Evolutionary conservation across 2,113 vertebrate species (phyloP), one percentile per base, ranked within the genome.

Genomic region (Poeciliopsis retropinna): DNA sequence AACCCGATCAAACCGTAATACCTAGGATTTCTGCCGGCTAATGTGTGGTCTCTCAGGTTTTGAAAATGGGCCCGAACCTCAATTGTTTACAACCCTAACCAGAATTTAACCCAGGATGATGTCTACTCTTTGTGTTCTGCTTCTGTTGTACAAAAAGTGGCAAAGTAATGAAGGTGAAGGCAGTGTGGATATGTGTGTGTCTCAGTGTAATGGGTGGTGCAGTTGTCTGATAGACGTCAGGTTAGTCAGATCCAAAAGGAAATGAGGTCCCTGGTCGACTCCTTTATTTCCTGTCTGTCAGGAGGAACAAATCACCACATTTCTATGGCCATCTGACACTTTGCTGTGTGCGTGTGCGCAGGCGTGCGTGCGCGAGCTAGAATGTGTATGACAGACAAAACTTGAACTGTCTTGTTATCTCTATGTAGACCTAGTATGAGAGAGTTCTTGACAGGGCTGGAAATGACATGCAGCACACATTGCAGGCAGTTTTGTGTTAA

Each of bases 281-380:
- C 78, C 82, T 83, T 80, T 82, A 89, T 92, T 92, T 90, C 84
- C 86, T 89, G 83, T 88, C 86, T 86, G 91, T 90, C 92, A 91
- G 72, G 62, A 70, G 74, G 73, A 88, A 88, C 79, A 83, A 87
- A 92, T 91, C 80, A 85, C 78, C 74, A 68, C 64, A 70, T 76
- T 76, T 80, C 77, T 71, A 78, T 68, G 66, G 71, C 75, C 60
- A 67, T 22, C 78, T 85, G 84, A 84, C 81, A 88, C 80, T 87
- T 60, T 64, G 60, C 12, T 4, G 67, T 47, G 32, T 74, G 31
- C 28, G 25, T 57, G 25, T 67, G 25, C 34, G 27, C 12, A 13
- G 0, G 3, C 5, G 37, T 39, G 37, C 5, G 37, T 75, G 14
- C 76, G 64, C 73, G 62, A 22, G 69, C 4, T 7, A 34, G 10